These are phyloP conservation scores for Trichopria drosophilae DNA, from an alignment of 2,888 invertebrate species.

Conservation along the genomic window DNA sequence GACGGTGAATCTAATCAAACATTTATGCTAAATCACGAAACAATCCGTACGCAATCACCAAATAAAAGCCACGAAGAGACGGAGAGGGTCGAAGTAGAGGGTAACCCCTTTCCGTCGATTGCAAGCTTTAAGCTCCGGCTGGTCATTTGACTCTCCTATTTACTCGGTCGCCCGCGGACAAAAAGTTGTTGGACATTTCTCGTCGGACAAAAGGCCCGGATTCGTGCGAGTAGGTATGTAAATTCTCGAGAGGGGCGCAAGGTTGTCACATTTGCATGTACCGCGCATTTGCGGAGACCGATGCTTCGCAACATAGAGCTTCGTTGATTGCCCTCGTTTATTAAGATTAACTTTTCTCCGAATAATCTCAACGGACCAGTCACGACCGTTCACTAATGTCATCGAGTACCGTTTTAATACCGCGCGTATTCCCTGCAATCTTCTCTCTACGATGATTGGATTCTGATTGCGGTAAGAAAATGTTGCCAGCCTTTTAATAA, in stretches of 20 bases:
- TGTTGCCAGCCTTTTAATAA: no score
- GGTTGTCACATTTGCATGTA: slow-evolving; percentile 54
- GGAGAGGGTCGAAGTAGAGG: background rate
- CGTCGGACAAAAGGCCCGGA: slow-evolving; percentile 55
- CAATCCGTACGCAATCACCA: slow-evolving; percentile 59
- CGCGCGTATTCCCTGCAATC: no score
- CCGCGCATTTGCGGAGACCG: slow-evolving; percentile 53
- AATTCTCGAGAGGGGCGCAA: slow-evolving; percentile 49
- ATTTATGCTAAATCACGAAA: slow-evolving; percentile 61
- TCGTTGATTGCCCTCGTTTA: slow-evolving; percentile 57
- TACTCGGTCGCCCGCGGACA: slow-evolving; percentile 52
- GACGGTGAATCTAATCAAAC: slow-evolving; percentile 57
- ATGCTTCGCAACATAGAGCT: slow-evolving; percentile 27
- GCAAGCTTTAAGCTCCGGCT: slow-evolving; percentile 53
- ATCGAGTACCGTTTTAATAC: no score
- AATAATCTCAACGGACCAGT: slow-evolving; percentile 44
- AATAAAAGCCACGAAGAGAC: slow-evolving; percentile 56
- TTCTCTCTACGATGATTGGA: no score
- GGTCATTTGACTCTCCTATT: slow-evolving; percentile 59
- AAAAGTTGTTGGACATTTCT: slow-evolving; percentile 59
- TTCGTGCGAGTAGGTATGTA: slow-evolving; percentile 49
- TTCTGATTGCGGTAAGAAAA: no score
- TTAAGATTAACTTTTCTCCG: slow-evolving; percentile 58
- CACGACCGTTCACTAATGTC: slow-evolving; percentile 19
- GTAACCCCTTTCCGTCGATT: slow-evolving; percentile 42